These are phyloP conservation scores for Helicoverpa assulta DNA, from an alignment of 2,888 invertebrate genomes.

Conservation along the genomic window DNA sequence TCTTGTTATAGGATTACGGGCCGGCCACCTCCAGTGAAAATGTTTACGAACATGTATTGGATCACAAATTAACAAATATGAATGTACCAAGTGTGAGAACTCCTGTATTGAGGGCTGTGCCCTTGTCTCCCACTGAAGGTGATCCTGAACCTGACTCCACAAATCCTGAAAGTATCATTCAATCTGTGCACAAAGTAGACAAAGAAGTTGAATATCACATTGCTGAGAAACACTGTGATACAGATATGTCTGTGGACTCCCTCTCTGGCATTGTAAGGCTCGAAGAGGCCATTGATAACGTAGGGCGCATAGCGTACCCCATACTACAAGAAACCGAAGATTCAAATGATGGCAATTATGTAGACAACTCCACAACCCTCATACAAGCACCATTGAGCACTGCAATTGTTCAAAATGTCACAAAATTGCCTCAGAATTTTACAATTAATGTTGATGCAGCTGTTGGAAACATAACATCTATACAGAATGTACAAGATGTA, in stretches of 20 bases:
- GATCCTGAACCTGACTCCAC: conserved; percentile 88
- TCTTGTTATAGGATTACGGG: conserved; percentile 88
- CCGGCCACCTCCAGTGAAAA: conserved; percentile 89
- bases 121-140: conserved; percentile 79
- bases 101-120: conserved; percentile 84
- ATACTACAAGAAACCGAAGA: conserved; percentile 84
- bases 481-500: conserved; percentile 88
- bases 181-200: conserved; percentile 80
- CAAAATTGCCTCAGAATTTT: conserved; percentile 86
- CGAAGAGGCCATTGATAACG: conserved; percentile 83
- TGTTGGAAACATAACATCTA: conserved; percentile 85
- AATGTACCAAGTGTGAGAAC: conserved; percentile 85
- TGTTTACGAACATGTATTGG: conserved; percentile 85
- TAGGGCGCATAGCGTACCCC: conserved; percentile 83
- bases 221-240: conserved; percentile 79
- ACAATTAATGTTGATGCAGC: conserved; percentile 87
- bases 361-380: conserved; percentile 82
- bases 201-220: conserved; percentile 86
- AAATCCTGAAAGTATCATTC: conserved; percentile 85
- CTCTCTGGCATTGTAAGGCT: conserved; percentile 84
- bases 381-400: conserved; percentile 85
- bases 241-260: conserved; percentile 84
- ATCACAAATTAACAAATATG: conserved; percentile 88
- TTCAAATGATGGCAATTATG: conserved; percentile 82
- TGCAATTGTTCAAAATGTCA: conserved; percentile 86